phyloP scores from a whole-genome alignment of 2,113 vertebrate species.

The Notarius lentiginosus region DNA sequence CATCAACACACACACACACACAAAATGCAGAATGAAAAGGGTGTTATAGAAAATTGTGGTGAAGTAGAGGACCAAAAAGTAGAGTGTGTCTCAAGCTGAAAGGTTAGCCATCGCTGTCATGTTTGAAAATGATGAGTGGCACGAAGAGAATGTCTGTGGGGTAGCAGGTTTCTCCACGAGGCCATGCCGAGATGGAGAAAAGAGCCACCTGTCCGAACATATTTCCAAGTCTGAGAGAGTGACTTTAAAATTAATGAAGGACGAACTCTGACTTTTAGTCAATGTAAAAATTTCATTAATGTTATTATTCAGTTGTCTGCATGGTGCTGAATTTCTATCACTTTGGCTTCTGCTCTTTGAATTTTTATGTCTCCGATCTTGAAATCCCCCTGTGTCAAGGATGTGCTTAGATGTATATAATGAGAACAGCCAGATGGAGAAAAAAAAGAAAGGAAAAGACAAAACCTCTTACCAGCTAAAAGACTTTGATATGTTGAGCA shows the following conservation, averaged over 20 bases:
- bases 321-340: conserved; percentile 71
- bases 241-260: conserved; percentile 70
- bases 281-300: conserved; percentile 73
- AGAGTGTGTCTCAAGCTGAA: conserved; percentile 37
- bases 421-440: conserved; percentile 16
- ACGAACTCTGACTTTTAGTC: conserved; percentile 68
- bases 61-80: conserved; percentile 43
- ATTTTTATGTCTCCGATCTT: conserved; percentile 68
- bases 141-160: conserved; percentile 28
- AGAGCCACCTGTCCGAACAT: conserved; percentile 50
- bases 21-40: conserved; percentile 37
- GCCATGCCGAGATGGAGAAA: conserved; percentile 31
- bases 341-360: conserved; percentile 60
- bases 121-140: conserved; percentile 49
- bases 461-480: neutral
- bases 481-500: neutral
- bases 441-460: neutral
- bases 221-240: conserved; percentile 54
- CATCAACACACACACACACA: neutral
- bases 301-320: conserved; percentile 71
- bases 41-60: conserved; percentile 19
- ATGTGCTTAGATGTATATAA: conserved; percentile 42
- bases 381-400: conserved; percentile 40
- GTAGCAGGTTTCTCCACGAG: conserved; percentile 30
- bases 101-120: conserved; percentile 42